phyloP scores from a whole-genome alignment of 1,140 invertebrate species.

The Geopemphigus sp. region DNA sequence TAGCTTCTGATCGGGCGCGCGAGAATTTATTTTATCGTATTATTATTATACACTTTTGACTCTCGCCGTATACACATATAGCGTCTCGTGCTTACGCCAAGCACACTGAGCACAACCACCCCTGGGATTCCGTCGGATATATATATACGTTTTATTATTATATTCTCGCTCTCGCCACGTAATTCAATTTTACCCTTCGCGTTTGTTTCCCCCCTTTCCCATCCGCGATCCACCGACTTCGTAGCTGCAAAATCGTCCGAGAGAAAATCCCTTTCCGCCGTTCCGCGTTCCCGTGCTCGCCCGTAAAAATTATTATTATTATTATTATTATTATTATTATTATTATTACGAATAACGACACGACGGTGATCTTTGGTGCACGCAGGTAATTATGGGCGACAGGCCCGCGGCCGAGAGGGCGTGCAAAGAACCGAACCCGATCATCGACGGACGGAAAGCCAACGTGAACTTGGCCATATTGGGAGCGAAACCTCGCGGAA shows the following conservation, averaged over 20 bases:
- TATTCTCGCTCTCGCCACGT: conserved; percentile 16
- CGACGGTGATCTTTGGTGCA: conserved; percentile 50
- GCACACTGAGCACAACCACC: conserved; percentile 28
- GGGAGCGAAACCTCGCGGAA: conserved; percentile 91
- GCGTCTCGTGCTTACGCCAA: background rate
- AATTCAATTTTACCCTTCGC: conserved; percentile 22
- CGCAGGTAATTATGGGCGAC: conserved; percentile 96
- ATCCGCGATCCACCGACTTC: too few species aligned
- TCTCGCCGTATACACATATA: too few species aligned
- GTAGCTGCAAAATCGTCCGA: too few species aligned
- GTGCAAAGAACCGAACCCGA: conserved; percentile 96
- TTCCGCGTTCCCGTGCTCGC: background rate
- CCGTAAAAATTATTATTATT: too few species aligned
- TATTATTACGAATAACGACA: background rate
- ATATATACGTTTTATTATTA: conserved; percentile 14
- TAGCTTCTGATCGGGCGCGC: background rate
- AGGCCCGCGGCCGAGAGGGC: conserved; percentile 88
- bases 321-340: background rate
- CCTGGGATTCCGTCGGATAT: conserved; percentile 7
- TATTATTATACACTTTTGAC: conserved; percentile 11
- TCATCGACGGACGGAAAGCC: conserved; percentile 97
- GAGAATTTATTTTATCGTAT: conserved; percentile 10
- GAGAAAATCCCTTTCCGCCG: background rate
- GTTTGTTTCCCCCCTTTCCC: background rate
- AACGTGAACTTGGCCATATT: conserved; percentile 97